Evolutionary conservation across 2,113 vertebrate species (phyloP).

Genomic region (Osmerus eperlanus): DNA sequence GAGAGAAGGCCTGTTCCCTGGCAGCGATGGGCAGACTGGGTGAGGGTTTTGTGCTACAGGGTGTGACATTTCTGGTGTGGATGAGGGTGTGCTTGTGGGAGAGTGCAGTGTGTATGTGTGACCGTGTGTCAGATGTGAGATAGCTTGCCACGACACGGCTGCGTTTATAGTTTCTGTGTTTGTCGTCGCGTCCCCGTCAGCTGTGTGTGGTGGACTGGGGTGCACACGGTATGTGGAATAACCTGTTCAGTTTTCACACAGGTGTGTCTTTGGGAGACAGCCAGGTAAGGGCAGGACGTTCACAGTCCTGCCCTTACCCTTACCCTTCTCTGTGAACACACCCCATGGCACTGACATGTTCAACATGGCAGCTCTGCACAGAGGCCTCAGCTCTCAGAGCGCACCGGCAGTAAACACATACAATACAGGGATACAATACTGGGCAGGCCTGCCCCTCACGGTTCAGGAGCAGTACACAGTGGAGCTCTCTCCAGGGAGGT

Average conservation of each 20-base stretch:
- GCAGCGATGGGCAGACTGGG: neutral
- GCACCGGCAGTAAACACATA: neutral
- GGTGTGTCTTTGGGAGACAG: conserved; percentile 35
- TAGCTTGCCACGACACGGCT: no score
- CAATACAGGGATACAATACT: no score
- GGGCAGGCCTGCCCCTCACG: neutral
- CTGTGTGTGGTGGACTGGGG: neutral
- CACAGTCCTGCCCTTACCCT: no score
- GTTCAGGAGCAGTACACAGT: neutral
- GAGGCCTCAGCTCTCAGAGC: neutral
- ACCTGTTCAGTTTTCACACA: conserved; percentile 46
- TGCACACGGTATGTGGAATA: conserved; percentile 46
- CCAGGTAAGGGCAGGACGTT: neutral
- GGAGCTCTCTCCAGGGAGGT: neutral
- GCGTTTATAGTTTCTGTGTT: no score
- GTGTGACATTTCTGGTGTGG: neutral
- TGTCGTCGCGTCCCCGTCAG: no score
- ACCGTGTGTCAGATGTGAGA: no score
- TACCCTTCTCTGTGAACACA: neutral
- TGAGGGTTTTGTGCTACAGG: no score
- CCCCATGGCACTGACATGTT: conserved; percentile 23
- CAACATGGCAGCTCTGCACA: neutral
- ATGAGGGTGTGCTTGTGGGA: neutral
- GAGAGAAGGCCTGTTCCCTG: neutral
- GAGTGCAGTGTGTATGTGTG: neutral